Evolutionary conservation across 2,888 invertebrate genomes (phyloP).

Genomic region (Cenopis cana): DNA sequence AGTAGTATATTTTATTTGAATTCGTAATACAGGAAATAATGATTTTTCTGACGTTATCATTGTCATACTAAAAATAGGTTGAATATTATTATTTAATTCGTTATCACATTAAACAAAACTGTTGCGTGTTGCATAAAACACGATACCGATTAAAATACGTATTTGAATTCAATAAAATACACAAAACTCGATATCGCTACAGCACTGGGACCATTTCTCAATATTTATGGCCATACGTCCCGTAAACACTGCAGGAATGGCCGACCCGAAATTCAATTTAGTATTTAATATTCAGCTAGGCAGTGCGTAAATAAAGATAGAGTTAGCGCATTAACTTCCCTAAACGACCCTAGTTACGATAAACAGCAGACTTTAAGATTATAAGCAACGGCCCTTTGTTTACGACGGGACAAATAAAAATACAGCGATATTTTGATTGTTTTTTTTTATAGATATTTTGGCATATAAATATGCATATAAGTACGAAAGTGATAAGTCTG

Average conservation of each 20-base stretch:
- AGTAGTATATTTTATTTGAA: too few species aligned
- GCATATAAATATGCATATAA: too few species aligned
- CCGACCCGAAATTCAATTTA: slow-evolving; percentile 39
- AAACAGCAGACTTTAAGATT: slow-evolving; percentile 42
- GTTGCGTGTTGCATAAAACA: background rate
- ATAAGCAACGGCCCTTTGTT: slow-evolving; percentile 23
- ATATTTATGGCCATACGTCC: slow-evolving; percentile 24
- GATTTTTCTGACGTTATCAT: too few species aligned
- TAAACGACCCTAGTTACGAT: slow-evolving; percentile 43
- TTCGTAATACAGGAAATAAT: too few species aligned
- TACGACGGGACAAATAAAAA: slow-evolving; percentile 22
- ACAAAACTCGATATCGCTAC: slow-evolving; percentile 14
- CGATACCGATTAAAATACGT: slow-evolving; percentile 7
- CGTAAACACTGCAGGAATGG: slow-evolving; percentile 15
- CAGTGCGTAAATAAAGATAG: slow-evolving; percentile 37
- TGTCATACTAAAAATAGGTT: too few species aligned
- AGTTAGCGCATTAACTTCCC: slow-evolving; percentile 32
- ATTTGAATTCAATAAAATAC: slow-evolving; percentile 17
- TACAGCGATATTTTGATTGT: background rate
- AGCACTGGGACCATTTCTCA: slow-evolving; percentile 9
- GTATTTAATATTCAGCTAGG: slow-evolving; percentile 37
- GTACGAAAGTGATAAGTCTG: too few species aligned
- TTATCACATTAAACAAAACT: background rate
- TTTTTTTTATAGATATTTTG: too few species aligned
- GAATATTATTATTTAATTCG: background rate